Evolutionary conservation across 2,113 vertebrate species (phyloP).

Genomic region (Lophotis ruficrista): DNA sequence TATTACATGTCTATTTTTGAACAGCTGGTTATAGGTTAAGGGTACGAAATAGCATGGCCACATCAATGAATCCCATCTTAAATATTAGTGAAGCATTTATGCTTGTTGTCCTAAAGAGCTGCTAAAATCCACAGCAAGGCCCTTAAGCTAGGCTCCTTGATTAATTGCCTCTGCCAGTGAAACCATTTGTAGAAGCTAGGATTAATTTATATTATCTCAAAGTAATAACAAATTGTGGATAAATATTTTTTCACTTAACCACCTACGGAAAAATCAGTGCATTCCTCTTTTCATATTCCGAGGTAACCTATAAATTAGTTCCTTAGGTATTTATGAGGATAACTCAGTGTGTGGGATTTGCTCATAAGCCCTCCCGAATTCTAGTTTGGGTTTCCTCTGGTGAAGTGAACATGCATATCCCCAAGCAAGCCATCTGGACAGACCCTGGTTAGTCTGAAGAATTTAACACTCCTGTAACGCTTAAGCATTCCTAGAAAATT

Average conservation of each 20-base stretch:
- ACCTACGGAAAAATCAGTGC: not conserved
- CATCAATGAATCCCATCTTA: not conserved
- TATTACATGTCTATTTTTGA: not conserved
- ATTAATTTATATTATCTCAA: not conserved
- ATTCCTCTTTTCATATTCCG: slow-evolving; percentile 2
- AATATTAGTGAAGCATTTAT: not conserved
- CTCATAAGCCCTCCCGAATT: not conserved
- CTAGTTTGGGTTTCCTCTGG: not conserved
- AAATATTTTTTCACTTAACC: slow-evolving; percentile 21
- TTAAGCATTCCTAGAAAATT: slow-evolving; percentile 33
- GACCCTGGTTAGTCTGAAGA: not conserved
- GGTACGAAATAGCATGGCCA: not conserved
- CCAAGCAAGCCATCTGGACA: not conserved
- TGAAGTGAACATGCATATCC: not conserved
- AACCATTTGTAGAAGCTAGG: not conserved
- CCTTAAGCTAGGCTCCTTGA: not conserved
- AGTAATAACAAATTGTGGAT: not conserved
- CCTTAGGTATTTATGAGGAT: not conserved
- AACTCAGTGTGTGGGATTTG: slow-evolving; percentile 17
- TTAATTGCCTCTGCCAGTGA: not conserved
- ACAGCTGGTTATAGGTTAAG: not conserved
- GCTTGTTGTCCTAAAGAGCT: not conserved
- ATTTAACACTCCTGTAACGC: not conserved
- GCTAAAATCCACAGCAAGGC: not conserved
- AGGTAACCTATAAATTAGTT: not conserved